Percentiles rank a stretch among this genome's conserved stretches.
These are phyloP conservation scores for Mythimna loreyi DNA, from an alignment of 2,888 invertebrate genomes.

Conservation along the genomic window DNA sequence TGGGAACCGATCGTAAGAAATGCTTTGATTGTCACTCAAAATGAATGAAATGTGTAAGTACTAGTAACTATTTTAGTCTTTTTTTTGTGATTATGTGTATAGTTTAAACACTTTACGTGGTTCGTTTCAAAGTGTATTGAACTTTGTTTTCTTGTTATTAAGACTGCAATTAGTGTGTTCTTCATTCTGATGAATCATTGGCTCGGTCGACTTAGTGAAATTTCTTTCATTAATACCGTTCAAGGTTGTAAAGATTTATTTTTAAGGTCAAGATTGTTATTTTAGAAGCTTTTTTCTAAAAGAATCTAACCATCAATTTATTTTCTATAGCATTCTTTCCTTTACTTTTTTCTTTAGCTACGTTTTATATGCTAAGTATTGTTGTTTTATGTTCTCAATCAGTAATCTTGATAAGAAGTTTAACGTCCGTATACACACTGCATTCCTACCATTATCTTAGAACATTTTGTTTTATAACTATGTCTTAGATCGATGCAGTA, in stretches of 20 bases:
- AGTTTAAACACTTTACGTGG: slow-evolving; percentile 28
- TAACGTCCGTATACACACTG: slow-evolving; percentile 12
- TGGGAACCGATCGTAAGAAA: slow-evolving; percentile 67
- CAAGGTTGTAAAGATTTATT: slow-evolving; percentile 58
- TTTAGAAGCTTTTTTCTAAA: slow-evolving; percentile 15
- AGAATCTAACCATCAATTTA: neutral
- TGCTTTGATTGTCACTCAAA: slow-evolving; percentile 72
- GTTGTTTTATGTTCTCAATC: slow-evolving; percentile 36
- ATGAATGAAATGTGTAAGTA: slow-evolving; percentile 88
- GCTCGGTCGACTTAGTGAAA: slow-evolving; percentile 65
- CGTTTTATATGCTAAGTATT: slow-evolving; percentile 2
- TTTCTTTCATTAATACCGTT: slow-evolving; percentile 66
- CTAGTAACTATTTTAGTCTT: slow-evolving; percentile 50
- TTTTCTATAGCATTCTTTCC: neutral
- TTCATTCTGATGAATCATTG: slow-evolving; percentile 69
- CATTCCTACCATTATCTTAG: slow-evolving; percentile 10
- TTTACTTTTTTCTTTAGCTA: neutral
- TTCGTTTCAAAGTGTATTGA: slow-evolving; percentile 14
- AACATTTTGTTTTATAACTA: slow-evolving; percentile 12
- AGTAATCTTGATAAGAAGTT: slow-evolving; percentile 33
- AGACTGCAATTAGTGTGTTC: slow-evolving; percentile 52
- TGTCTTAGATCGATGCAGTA: neutral
- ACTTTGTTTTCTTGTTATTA: slow-evolving; percentile 45
- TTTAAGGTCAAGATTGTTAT: slow-evolving; percentile 45
- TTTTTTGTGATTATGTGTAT: slow-evolving; percentile 33